Conservation (phyloP, 2,888 invertebrate species). For the Tethea ocularis region DNA sequence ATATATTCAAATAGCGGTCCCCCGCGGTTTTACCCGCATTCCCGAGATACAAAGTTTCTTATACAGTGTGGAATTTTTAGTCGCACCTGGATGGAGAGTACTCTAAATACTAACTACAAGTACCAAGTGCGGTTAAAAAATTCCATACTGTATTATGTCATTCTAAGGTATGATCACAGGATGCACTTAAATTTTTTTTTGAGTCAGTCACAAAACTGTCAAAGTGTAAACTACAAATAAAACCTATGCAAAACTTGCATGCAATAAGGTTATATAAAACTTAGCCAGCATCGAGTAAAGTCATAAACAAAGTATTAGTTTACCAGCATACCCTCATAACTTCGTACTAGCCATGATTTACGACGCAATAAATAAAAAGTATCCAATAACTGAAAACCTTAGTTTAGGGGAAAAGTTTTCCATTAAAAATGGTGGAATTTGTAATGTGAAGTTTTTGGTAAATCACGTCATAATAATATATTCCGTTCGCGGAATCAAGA, state of each 20-base stretch:
- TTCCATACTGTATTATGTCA: no score
- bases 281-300: conserved; percentile 5
- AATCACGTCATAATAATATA: not conserved
- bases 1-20: no score
- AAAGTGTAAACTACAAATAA: not conserved
- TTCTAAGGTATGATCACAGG: no score
- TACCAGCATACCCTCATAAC: conserved; percentile 24
- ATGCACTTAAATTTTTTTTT: no score
- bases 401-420: conserved; percentile 7
- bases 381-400: conserved; percentile 34
- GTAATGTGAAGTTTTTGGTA: not conserved
- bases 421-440: not conserved
- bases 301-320: conserved; percentile 34
- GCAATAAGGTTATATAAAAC: not conserved
- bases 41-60: no score
- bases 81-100: no score
- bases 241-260: not conserved
- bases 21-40: no score
- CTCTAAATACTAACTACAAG: no score
- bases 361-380: conserved; percentile 36
- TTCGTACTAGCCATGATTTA: conserved; percentile 30
- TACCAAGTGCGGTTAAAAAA: no score
- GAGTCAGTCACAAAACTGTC: no score
- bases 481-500: not conserved
- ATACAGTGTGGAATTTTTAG: no score